phyloP scores from a whole-genome alignment of 2,888 invertebrate species.

The Tipula vernalis region DNA sequence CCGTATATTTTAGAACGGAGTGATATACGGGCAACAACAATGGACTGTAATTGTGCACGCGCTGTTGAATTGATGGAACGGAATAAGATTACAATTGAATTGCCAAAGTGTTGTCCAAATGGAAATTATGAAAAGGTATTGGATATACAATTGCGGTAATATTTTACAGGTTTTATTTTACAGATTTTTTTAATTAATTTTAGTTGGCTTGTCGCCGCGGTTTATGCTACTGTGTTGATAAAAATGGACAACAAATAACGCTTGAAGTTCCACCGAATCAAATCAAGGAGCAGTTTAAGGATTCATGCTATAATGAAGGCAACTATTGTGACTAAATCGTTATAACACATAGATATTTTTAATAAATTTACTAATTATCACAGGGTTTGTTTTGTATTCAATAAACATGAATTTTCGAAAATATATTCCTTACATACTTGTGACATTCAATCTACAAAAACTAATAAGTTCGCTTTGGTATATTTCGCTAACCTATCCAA shows the following conservation, averaged over 20 bases:
- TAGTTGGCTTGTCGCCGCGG: slow-evolving; percentile 42
- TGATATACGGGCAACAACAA: slow-evolving; percentile 33
- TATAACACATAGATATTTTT: neutral
- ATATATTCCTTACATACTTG: no score
- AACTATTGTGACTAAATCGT: slow-evolving; percentile 5
- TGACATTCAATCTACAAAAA: no score
- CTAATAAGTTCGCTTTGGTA: no score
- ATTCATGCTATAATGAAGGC: slow-evolving; percentile 9
- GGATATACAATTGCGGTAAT: neutral
- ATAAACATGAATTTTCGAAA: no score
- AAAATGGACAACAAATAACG: slow-evolving; percentile 41
- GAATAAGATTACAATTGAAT: slow-evolving; percentile 29
- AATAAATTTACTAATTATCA: no score
- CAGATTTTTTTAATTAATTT: neutral
- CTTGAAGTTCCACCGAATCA: neutral
- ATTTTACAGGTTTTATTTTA: neutral
- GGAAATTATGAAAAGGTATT: slow-evolving; percentile 44
- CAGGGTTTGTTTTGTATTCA: no score
- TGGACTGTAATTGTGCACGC: slow-evolving; percentile 48
- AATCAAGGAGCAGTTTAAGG: neutral
- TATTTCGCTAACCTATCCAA: no score
- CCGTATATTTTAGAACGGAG: slow-evolving; percentile 36
- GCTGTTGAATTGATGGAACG: slow-evolving; percentile 37
- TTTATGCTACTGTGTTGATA: slow-evolving; percentile 49
- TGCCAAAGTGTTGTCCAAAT: slow-evolving; percentile 46